Evolutionary conservation across 2,797 vertebrate species (phyloP).

Genomic region (Chelmon rostratus): DNA sequence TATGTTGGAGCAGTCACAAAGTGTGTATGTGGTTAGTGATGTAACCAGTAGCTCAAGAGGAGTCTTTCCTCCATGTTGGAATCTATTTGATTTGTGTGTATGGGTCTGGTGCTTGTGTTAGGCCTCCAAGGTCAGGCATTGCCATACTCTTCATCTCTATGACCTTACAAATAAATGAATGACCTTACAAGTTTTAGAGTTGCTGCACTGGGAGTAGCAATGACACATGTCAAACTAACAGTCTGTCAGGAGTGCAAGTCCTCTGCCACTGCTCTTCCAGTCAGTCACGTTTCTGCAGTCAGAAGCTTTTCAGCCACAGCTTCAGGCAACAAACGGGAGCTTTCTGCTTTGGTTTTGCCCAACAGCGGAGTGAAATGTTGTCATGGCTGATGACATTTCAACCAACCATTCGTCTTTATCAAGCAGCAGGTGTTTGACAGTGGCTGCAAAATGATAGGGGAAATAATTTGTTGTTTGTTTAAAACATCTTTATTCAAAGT

Average conservation of each 20-base stretch:
- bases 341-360: no score
- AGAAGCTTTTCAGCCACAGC: slow-evolving; percentile 5
- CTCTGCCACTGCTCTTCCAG: slow-evolving; percentile 12
- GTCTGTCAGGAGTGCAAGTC: slow-evolving; percentile 17
- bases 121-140: not conserved
- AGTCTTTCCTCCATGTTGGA: not conserved
- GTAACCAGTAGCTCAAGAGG: not conserved
- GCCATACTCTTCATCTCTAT: not conserved
- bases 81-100: not conserved
- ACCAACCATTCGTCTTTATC: not conserved
- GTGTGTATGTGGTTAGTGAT: not conserved
- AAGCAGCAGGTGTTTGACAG: not conserved
- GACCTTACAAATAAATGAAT: not conserved
- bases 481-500: not conserved
- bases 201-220: not conserved
- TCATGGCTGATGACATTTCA: not conserved
- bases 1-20: not conserved
- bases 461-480: not conserved
- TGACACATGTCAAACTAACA: not conserved
- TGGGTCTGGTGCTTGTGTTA: not conserved
- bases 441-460: not conserved
- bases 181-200: not conserved
- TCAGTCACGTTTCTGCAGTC: slow-evolving; percentile 8
- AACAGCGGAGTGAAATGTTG: no score
- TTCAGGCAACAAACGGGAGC: not conserved